Evolutionary conservation across 2,113 vertebrate genomes (phyloP).

Genomic region (Psammodynastes pulverulentus): DNA sequence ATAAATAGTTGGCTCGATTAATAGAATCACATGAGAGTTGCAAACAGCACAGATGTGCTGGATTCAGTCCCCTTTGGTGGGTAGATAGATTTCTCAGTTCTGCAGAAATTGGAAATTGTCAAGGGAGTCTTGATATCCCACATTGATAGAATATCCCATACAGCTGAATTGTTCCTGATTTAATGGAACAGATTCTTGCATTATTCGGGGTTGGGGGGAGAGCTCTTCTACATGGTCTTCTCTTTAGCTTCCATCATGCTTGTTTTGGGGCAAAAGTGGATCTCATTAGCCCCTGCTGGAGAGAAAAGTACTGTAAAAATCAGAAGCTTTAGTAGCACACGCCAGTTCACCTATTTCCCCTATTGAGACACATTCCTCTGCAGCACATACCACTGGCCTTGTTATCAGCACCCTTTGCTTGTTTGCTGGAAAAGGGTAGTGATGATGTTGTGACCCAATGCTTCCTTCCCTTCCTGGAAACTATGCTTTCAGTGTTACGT

Average conservation of each 20-base stretch:
- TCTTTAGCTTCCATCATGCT: not conserved
- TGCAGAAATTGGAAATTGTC: not conserved
- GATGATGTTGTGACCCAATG: slow-evolving; percentile 53
- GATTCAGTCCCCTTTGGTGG: not conserved
- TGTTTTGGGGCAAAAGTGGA: not conserved
- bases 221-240: not conserved
- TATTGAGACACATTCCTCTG: not conserved
- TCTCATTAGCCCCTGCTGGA: not conserved
- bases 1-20: not conserved
- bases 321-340: not conserved
- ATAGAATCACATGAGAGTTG: not conserved
- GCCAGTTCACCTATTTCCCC: slow-evolving; percentile 7
- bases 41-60: not conserved
- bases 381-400: accelerated
- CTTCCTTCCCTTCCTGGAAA: slow-evolving; percentile 72
- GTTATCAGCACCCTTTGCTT: slow-evolving; percentile 44
- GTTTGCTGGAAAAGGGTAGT: slow-evolving; percentile 61
- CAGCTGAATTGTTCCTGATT: not conserved
- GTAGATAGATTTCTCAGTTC: not conserved
- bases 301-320: not conserved
- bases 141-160: not conserved
- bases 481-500: not conserved
- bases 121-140: not conserved
- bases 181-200: not conserved
- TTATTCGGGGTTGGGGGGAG: not conserved